Evolutionary conservation across 2,888 invertebrate species (phyloP).

Genomic region (Conus canariensis): DNA sequence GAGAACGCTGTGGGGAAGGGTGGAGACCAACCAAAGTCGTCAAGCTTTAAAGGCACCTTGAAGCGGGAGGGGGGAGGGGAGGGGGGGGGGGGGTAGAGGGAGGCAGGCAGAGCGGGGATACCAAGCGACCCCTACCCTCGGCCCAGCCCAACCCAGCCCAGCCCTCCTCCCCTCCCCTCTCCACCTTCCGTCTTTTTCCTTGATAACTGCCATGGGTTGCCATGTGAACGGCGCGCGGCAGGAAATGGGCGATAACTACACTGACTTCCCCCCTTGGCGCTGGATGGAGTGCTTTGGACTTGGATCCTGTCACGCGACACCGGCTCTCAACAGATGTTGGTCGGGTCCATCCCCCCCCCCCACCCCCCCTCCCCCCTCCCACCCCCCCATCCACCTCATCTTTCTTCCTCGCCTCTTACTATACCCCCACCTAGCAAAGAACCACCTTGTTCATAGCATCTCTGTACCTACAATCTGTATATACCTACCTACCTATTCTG

Average conservation of each 20-base stretch:
- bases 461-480: no score
- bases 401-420: neutral
- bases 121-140: no score
- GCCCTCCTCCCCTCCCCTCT: neutral
- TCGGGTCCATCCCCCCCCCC: neutral
- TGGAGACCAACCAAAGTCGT: no score
- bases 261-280: neutral
- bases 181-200: neutral
- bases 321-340: conserved; percentile 22
- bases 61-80: no score
- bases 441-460: no score
- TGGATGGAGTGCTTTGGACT: conserved; percentile 25
- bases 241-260: conserved; percentile 18
- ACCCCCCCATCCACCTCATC: no score
- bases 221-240: neutral
- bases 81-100: no score
- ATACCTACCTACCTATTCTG: no score
- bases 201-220: neutral
- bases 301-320: conserved; percentile 21
- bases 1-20: no score
- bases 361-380: neutral
- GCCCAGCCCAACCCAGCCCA: neutral
- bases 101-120: no score
- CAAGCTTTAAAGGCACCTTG: no score
- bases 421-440: no score